Base-by-base conservation (phyloP, 2,888 invertebrate species). In the Noctua janthe region DNA sequence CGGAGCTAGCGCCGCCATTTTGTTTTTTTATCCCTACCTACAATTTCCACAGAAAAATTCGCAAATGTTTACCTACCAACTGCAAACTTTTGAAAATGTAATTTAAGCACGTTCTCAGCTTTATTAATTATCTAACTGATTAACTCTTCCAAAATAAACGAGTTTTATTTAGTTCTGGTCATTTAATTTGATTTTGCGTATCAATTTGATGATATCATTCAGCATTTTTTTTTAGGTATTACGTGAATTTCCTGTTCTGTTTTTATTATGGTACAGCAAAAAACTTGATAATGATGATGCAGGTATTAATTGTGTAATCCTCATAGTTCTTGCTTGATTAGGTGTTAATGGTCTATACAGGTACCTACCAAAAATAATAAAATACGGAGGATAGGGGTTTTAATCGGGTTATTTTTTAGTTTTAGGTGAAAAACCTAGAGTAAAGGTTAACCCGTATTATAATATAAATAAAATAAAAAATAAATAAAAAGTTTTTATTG, bases 181-280 rank as follows among this genome's bases (percentile, higher is more conserved):
- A 64, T 66, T 66, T 20, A 8, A 54, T 0, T 54, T 54, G 54
- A 20, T 54, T 35, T 56, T 20, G 39, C 10, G 6, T 1, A 66
- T 20, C 13, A 29, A n/a, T 29, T 29, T 62, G 29, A 39, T 56
- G 66, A 56, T n/a, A 29, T 49, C 49, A 72, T 56, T 49, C 23
- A 29, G n/a, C 2, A 56, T 56, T 20, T 29, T 66, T 66, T 54
- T 20, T 39, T 35, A 20, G 1, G n/a, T 20, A 29, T 10, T 51
- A 35, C 15, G 17, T 49, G 47, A 39, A 51, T 75, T 84, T 77
- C 83, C 80, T 67, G 80, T 79, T 84, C 10, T n/a, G 59, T 69
- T 78, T 71, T 78, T 83, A 11, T 59, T 43, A 62, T 54, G 17
- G 17, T 23, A n/a, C 1, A 20, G 29, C 17, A 15, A 76, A 76